phyloP scores from a whole-genome alignment of 2,113 vertebrate genomes.

The Fregetta grallaria region DNA sequence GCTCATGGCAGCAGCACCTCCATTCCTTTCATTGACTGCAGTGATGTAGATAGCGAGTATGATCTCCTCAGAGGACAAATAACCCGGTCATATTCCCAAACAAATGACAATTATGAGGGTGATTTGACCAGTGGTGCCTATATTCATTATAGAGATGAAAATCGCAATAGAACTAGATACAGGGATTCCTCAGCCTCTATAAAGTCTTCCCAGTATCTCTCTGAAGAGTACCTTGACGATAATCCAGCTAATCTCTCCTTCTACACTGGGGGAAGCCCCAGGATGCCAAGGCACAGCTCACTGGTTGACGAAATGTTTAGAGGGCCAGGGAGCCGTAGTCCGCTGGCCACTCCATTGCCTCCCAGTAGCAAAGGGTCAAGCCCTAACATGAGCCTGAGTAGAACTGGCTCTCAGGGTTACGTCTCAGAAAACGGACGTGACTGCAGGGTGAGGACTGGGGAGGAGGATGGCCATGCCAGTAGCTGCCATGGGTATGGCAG shows the following conservation, averaged over 20 bases:
- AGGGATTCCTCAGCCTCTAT: constrained; percentile 77
- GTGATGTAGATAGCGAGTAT: constrained; percentile 87
- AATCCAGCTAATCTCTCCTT: constrained; percentile 74
- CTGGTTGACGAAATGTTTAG: constrained; percentile 76
- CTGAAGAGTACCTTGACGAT: constrained; percentile 73
- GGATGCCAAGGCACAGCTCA: constrained; percentile 77
- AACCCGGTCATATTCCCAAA: constrained; percentile 79
- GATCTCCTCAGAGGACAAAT: constrained; percentile 78
- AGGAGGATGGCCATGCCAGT: constrained; percentile 39
- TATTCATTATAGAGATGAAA: constrained; percentile 77
- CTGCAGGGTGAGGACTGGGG: constrained; percentile 22
- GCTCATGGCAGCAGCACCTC: constrained; percentile 84
- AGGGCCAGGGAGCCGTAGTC: constrained; percentile 70
- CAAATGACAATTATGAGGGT: constrained; percentile 84
- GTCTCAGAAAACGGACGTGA: constrained; percentile 81
- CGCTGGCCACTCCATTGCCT: constrained; percentile 65
- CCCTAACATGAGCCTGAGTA: constrained; percentile 75
- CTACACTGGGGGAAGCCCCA: constrained; percentile 71
- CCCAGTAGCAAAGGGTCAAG: constrained; percentile 77
- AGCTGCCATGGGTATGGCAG: constrained; percentile 50
- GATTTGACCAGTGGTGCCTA: constrained; percentile 73
- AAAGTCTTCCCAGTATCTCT: constrained; percentile 69
- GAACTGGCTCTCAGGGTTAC: constrained; percentile 72
- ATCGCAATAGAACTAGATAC: constrained; percentile 55
- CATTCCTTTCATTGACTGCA: constrained; percentile 88